Evolutionary conservation across 2,113 vertebrate genomes (phyloP).

Genomic region (cat (Felis catus)): F.catus_Fca126_mat1.0 CM031419.1:35065501-35066000

Average conservation of each 20-base stretch:
- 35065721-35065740: slow-evolving; percentile 8
- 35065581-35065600: not conserved
- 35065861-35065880: not conserved
- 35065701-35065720: not conserved
- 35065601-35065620: not conserved
- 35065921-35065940: not conserved
- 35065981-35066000: not conserved
- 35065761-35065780: slow-evolving; percentile 36
- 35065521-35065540: not conserved
- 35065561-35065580: not conserved
- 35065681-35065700: not conserved
- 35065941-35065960: not conserved
- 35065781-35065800: not conserved
- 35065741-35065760: not conserved
- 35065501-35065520: not conserved
- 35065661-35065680: not conserved
- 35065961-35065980: not conserved
- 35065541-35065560: not conserved
- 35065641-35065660: not conserved
- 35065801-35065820: not conserved
- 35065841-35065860: not conserved
- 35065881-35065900: not conserved
- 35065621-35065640: not conserved
- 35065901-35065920: not conserved
- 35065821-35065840: not conserved